Base-by-base conservation (phyloP, 1,140 invertebrate genomes). In the Saxidomus purpurata region DNA sequence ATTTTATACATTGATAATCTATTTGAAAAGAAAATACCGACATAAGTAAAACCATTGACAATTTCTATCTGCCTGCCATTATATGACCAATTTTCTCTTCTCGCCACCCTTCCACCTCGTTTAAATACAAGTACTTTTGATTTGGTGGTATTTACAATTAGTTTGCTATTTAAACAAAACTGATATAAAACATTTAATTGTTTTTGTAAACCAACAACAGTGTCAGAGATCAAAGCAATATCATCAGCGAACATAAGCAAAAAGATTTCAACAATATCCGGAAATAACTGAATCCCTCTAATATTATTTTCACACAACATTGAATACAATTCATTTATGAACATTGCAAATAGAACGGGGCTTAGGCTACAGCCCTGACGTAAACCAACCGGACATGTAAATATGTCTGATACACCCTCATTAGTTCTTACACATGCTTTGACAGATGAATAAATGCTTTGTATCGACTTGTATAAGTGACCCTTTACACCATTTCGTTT, bases 221-320 rank as follows among this genome's bases (percentile, higher is more conserved):
- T 87, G 77, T 87, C 76, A 25, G 84, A 63, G 17, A 87, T 76
- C 22, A 87, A 36, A 25, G 52, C 69, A 43, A 87, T 74, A 59
- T 86, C 74, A 49, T 87, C 85, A 19, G 85, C 85, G 67, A 87
- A 87, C 69, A 87, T 76, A 34, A 87, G 47, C 71, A 79, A 38
- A 80, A 63, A 67, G n/a, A 25, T 55, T 59, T 63, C 52, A 55
- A 59, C 55, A n/a, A 87, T 38, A 87, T 67, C 34, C 34, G 43
- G 71, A 52, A 19, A 34, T 28, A 89, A 52, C n/a, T 69, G 63
- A 19, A 77, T 74, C 3, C 87, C 87, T 36, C 40, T 76, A n/a
- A 25, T 55, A 74, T 69, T 59, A 43, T 43, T 40, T n/a, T 34
- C 38, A 40, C 43, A 71, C 25, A 89, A 84, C 31, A 34, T 67